Evolutionary conservation across 2,888 invertebrate genomes (phyloP).

Genomic region (Idaea biselata): DNA sequence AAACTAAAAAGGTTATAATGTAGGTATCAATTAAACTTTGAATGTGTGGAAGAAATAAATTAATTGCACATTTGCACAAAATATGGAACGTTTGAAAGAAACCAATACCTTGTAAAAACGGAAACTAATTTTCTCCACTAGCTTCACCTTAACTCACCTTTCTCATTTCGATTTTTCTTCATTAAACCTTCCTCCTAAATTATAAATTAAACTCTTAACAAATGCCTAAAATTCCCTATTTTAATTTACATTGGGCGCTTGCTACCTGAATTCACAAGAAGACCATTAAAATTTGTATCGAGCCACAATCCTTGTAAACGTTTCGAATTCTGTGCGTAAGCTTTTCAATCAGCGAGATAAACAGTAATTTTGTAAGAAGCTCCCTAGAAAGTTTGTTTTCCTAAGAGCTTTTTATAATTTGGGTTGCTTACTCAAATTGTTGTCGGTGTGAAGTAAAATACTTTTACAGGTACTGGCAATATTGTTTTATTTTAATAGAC

Average conservation of each 20-base stretch:
- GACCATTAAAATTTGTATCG: not conserved
- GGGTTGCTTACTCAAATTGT: not conserved
- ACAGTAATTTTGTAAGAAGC: not conserved
- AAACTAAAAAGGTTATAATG: too few species aligned
- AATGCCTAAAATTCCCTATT: not conserved
- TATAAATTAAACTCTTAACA: not conserved
- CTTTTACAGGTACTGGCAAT: not conserved
- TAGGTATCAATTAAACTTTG: too few species aligned
- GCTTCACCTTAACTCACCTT: too few species aligned
- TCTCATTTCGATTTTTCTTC: too few species aligned
- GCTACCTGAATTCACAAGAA: not conserved
- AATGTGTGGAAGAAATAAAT: too few species aligned
- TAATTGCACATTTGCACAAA: too few species aligned
- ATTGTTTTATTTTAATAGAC: too few species aligned
- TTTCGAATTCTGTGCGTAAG: not conserved
- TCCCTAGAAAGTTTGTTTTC: not conserved
- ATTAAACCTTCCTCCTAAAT: not conserved
- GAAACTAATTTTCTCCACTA: too few species aligned
- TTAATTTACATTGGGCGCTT: not conserved
- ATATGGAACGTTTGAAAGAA: too few species aligned
- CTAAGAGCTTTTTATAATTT: not conserved
- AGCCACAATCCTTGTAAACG: not conserved
- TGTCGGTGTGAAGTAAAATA: not conserved
- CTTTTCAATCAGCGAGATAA: constrained; percentile 1
- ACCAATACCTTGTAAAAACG: too few species aligned